Conservation (phyloP, 2,888 invertebrate species). For the Drosophila limbata region DNA sequence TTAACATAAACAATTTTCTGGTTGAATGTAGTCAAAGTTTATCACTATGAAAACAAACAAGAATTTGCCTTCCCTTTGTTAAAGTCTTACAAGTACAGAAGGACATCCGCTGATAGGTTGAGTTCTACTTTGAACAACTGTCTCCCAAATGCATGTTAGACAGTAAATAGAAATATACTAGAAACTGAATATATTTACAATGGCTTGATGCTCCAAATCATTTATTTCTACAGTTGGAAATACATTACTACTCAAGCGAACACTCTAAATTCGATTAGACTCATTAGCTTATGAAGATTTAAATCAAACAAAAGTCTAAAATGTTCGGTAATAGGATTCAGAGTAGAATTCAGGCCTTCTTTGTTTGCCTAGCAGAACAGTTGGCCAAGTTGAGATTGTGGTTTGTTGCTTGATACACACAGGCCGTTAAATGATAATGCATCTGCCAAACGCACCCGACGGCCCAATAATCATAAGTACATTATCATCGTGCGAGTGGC, state of each 20-base stretch:
- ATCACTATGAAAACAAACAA: no score
- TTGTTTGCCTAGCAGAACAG: constrained; percentile 6
- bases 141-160: neutral
- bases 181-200: neutral
- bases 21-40: neutral
- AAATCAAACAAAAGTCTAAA: neutral
- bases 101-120: constrained; percentile 6
- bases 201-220: neutral
- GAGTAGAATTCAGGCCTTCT: neutral
- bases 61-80: constrained; percentile 8
- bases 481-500: constrained; percentile 12
- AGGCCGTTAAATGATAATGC: constrained; percentile 13
- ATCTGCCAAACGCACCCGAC: constrained; percentile 26
- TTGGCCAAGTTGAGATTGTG: constrained; percentile 9
- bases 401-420: neutral
- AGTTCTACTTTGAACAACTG: neutral
- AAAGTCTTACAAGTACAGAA: neutral
- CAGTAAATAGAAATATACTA: neutral
- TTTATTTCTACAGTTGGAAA: neutral
- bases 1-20: constrained; percentile 1
- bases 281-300: no score
- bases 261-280: neutral
- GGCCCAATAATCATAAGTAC: constrained; percentile 33
- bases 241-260: neutral
- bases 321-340: neutral